Base-by-base conservation (phyloP, 2,113 vertebrate species). In the Trogon melanurus region DNA sequence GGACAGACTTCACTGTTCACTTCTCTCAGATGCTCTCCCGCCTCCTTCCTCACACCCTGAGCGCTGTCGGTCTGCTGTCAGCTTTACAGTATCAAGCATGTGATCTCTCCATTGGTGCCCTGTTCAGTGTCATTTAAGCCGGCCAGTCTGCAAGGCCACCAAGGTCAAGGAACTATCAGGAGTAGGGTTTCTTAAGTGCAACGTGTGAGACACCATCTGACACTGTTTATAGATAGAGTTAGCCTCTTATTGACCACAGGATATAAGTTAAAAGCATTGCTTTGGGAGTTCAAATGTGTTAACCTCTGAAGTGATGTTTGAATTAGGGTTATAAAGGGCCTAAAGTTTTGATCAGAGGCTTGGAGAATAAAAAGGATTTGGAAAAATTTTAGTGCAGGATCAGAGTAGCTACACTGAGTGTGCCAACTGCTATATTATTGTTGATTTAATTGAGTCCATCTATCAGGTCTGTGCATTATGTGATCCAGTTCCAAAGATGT, bases 111-210 rank as follows among this genome's bases (percentile, higher is more conserved):
- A 4, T 91, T 93, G 97, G 94, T 91, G 97, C 86, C 74, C 98
- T 98, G 98, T 93, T 98, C 97, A 98, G 89, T 98, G 96, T 98
- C 98, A 98, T 95, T 91, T 96, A 97, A 98, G 93, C 94, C 58
- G 86, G 90, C 92, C 96, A 93, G 96, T 96, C 60, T 92, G 85
- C 70, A 95, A 96, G 97, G 97, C 95, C 95, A 97, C 91, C 65
- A 97, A 98, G 98, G 98, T 98, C 98, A 98, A 98, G 96, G 96
- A 97, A 97, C 96, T 97, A 98, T 98, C 98, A 97, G 95, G 98
- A 97, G 91, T 98, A 97, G 97, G 96, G 97, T 98, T 98, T 98
- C 98, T 98, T 98, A 98, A 98, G 98, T 98, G 98, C 98, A 97
- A 97, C 9, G 98, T 98, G 98, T 98, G 98, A 98, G 98, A 97